Evolutionary conservation across 1,140 invertebrate species (phyloP), one percentile per base, ranked within the genome.

Genomic region (Ceratosolen solmsi): DNA sequence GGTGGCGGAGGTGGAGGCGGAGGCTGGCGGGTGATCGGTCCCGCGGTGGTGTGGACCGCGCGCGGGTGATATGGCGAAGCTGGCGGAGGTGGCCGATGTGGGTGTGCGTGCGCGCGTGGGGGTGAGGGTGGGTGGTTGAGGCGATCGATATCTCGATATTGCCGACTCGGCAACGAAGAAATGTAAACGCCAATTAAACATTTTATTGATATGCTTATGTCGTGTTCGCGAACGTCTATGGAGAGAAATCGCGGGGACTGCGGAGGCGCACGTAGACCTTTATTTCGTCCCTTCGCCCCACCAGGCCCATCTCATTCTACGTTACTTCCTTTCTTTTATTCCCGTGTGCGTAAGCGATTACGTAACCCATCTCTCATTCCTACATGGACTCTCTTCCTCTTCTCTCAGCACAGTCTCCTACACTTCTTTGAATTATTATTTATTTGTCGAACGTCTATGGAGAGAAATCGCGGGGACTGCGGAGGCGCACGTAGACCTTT

Each of bases 181-280:
- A 89, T 90, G 89, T 89, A 90, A 90, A 90, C 85, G 87, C 86
- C 88, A 90, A 90, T 90, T 90, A 90, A 90, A 90, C 89, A 88
- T 89, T 89, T 89, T 88, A 90, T 90, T 90, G 88, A 90, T 89
- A 89, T 88, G 88, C 86, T 89, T 87, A 87, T 87, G 88, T 89
- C 88, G 87, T 88, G 88, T 88, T 85, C 82, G 80, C 63, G 63
- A 80, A 83, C 84, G 84, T 88, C 82, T 75, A 72, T n/a, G 76
- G 74, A 30, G 13, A 46, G 41, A 46, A 46, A 7, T 13, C 41
- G 5, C 13, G 41, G 13, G 41, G 5, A 5, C 41, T 13, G 41
- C 13, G 5, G 41, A 56, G 54, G 3, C 54, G 22, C n/a, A 56
- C 54, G 13, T 63, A 30, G 25, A 9, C 30, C 27, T 38, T 38